Percentiles rank a stretch among this genome's conserved stretches.
Evolutionary conservation across 2,113 vertebrate species (phyloP).

Genomic region (Colaptes auratus): DNA sequence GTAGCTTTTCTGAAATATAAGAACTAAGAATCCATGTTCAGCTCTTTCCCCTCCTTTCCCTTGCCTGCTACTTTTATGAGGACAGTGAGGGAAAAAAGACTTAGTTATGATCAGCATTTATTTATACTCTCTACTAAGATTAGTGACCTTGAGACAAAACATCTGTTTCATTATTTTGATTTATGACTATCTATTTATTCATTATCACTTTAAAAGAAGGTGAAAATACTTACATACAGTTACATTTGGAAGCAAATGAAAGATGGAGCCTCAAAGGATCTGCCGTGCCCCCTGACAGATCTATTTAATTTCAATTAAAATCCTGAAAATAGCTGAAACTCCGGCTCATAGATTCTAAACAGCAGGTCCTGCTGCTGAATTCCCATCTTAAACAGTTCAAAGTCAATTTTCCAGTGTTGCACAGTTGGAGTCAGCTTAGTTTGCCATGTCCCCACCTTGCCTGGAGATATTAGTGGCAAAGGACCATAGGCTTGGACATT

Average conservation of each 20-base stretch:
- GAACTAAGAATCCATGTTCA: background rate
- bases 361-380: slow-evolving; percentile 7
- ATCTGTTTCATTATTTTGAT: background rate
- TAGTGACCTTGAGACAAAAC: background rate
- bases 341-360: slow-evolving; percentile 1
- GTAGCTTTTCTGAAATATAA: background rate
- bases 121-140: background rate
- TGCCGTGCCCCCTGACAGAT: background rate
- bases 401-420: background rate
- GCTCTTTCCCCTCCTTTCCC: background rate
- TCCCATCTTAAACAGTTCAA: background rate
- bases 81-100: background rate
- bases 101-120: background rate
- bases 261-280: background rate
- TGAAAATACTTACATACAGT: background rate
- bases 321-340: background rate
- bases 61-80: background rate
- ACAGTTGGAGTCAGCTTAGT: background rate
- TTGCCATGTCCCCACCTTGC: background rate
- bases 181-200: background rate
- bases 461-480: background rate
- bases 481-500: background rate
- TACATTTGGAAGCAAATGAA: background rate
- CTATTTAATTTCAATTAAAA: background rate
- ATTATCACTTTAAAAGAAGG: background rate